Conservation (phyloP, 2,797 vertebrate species). For the Hoplostethus mediterraneus region DNA sequence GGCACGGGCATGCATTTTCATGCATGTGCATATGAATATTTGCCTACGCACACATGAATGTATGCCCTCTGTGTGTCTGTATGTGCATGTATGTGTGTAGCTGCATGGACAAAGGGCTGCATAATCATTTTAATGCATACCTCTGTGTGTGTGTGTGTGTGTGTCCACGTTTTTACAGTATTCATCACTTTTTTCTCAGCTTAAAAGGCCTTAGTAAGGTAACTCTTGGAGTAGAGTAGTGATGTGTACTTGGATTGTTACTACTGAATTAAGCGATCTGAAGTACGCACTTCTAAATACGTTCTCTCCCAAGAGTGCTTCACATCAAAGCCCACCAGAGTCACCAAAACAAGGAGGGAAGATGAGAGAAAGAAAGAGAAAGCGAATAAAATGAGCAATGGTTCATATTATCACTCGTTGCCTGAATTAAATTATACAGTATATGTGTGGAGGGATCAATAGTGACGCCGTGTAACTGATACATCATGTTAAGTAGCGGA, state of each 20-base stretch:
- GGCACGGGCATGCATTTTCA: neutral
- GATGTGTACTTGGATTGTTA: constrained; percentile 11
- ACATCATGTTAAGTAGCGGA: neutral
- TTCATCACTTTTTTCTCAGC: constrained; percentile 41
- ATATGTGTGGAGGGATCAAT: constrained; percentile 8
- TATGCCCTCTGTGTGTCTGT: constrained; percentile 16
- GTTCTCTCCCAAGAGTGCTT: neutral
- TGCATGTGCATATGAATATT: neutral
- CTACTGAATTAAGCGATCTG: neutral
- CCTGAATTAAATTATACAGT: constrained; percentile 38
- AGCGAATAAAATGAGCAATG: constrained; percentile 6
- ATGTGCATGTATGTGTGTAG: constrained; percentile 3
- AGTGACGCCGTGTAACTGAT: constrained; percentile 15
- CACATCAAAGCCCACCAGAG: neutral
- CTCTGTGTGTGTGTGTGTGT: neutral
- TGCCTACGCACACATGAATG: constrained; percentile 1
- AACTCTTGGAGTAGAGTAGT: constrained; percentile 17
- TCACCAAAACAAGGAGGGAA: neutral
- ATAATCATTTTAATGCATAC: constrained; percentile 10
- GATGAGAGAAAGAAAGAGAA: constrained; percentile 3
- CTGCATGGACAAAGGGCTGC: neutral
- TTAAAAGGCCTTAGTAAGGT: constrained; percentile 34
- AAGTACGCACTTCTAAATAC: no score
- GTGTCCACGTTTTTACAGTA: constrained; percentile 10
- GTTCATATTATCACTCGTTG: constrained; percentile 20